Evolutionary conservation across 64 coral and sea anemone genomes (phyloP).

Genomic region (Acropora yongei): DNA sequence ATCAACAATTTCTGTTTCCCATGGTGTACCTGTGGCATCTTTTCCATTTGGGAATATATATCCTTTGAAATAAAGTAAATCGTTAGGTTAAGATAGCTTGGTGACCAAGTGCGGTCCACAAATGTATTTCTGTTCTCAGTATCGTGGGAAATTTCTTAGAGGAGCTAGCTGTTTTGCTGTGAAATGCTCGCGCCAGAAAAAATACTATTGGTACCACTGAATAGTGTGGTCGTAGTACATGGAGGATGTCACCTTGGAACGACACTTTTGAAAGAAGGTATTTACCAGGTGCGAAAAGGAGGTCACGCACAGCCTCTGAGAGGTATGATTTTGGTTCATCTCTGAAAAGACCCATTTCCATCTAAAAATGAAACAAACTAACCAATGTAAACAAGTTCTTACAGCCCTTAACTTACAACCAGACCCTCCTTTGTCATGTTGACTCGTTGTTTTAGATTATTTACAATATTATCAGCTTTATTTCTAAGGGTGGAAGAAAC

Average conservation of each 20-base stretch:
- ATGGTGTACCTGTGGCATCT: slow-evolving; percentile 8
- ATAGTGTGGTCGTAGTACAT: too few relatives aligned
- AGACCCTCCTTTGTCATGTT: not conserved
- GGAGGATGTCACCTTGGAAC: too few relatives aligned
- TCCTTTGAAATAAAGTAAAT: not conserved
- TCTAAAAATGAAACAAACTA: not conserved
- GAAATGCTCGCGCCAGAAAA: too few relatives aligned
- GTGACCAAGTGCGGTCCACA: not conserved
- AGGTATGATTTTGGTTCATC: not conserved
- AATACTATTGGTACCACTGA: too few relatives aligned
- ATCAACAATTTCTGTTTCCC: slow-evolving; percentile 10
- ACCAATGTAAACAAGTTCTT: not conserved
- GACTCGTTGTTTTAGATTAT: too few relatives aligned
- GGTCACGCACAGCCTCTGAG: not conserved
- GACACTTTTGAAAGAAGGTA: too few relatives aligned
- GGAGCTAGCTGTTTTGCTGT: too few relatives aligned
- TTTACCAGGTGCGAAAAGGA: not conserved
- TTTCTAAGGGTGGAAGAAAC: too few relatives aligned
- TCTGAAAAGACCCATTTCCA: slow-evolving; percentile 22
- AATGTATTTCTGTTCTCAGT: not conserved
- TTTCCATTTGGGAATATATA: slow-evolving; percentile 15
- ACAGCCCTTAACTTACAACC: not conserved
- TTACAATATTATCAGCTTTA: too few relatives aligned
- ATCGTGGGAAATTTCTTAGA: too few relatives aligned
- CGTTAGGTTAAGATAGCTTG: not conserved